These are phyloP conservation scores for Campylorhamphus procurvoides DNA, from an alignment of 2,113 vertebrate species.

Conservation along the genomic window DNA sequence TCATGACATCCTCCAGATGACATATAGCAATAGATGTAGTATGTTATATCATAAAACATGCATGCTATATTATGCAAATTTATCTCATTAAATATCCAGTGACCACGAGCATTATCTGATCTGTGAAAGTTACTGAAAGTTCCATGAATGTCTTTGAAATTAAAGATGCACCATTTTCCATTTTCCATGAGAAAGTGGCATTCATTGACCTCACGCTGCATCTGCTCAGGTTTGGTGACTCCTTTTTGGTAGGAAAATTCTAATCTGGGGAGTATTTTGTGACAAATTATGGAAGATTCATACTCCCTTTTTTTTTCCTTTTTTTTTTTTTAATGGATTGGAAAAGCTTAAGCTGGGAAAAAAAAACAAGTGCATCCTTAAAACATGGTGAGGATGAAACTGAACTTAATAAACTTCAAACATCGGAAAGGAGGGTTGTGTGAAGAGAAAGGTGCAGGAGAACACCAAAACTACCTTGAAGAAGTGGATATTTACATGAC, in stretches of 20 bases:
- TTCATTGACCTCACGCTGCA: not conserved
- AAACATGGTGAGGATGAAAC: not conserved
- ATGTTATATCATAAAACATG: not conserved
- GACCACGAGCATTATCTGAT: not conserved
- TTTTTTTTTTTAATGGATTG: not conserved
- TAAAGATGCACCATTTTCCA: slow-evolving; percentile 63
- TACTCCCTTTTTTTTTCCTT: not conserved
- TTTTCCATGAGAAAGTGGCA: not conserved
- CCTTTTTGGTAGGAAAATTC: not conserved
- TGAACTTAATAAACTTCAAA: not conserved
- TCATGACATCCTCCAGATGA: not conserved
- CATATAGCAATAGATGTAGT: not conserved
- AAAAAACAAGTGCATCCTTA: slow-evolving; percentile 40
- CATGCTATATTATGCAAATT: not conserved
- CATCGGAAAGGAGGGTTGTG: not conserved
- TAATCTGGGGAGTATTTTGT: not conserved
- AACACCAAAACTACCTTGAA: slow-evolving; percentile 81
- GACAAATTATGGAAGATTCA: not conserved
- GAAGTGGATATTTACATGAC: slow-evolving; percentile 84
- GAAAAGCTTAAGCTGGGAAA: not conserved
- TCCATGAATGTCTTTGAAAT: not conserved
- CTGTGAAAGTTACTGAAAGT: not conserved
- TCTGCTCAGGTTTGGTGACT: not conserved
- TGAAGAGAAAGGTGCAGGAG: not conserved
- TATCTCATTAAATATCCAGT: not conserved